Percentiles rank a stretch among this genome's conserved stretches.
Evolutionary conservation across 2,113 vertebrate species (phyloP).

Genomic region (Rafetus swinhoei): DNA sequence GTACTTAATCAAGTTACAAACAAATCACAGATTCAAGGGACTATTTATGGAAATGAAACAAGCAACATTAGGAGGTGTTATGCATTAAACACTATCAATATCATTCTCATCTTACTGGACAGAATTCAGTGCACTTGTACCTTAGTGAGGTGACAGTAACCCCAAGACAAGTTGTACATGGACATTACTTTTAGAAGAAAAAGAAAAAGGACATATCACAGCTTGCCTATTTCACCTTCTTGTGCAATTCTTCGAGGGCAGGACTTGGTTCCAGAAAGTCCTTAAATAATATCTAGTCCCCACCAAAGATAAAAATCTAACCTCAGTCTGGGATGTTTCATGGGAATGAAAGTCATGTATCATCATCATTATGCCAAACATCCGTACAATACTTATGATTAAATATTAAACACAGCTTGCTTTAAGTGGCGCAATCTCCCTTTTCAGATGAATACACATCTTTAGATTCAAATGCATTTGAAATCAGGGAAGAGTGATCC

Average conservation of each 20-base stretch:
- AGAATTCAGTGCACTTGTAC: background rate
- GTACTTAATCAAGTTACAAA: background rate
- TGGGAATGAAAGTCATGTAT: no score
- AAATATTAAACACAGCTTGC: background rate
- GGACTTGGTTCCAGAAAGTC: background rate
- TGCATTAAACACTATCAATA: background rate
- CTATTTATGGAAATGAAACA: background rate
- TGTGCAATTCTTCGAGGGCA: background rate
- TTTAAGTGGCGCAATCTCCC: background rate
- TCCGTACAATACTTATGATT: background rate
- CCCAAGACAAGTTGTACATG: background rate
- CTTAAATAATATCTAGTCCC: background rate
- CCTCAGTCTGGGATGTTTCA: background rate
- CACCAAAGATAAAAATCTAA: background rate
- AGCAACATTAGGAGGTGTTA: background rate
- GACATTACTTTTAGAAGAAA: background rate
- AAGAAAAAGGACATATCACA: background rate
- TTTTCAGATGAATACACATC: background rate
- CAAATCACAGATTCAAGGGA: background rate
- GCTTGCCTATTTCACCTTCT: background rate
- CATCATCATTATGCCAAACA: rapidly evolving
- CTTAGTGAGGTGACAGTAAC: background rate
- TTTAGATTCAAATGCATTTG: background rate
- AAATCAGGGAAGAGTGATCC: background rate
- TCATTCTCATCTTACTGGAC: rapidly evolving